Evolutionary conservation across 2,888 invertebrate genomes (phyloP).

Genomic region (Netelia fuscicornis): DNA sequence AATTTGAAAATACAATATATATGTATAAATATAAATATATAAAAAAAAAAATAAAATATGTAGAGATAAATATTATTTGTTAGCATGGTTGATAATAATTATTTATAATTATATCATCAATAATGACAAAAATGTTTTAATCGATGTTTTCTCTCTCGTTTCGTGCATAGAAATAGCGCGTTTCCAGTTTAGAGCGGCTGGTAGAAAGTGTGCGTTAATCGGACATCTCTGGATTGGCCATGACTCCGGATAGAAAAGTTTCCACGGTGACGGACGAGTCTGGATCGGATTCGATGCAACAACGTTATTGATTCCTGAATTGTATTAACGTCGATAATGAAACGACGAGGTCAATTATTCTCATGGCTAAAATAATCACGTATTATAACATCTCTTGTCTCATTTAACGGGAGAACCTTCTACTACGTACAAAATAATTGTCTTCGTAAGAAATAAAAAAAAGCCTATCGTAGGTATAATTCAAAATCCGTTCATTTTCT

Average conservation of each 20-base stretch:
- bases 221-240: not conserved
- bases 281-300: slow-evolving; percentile 38
- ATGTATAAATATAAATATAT: no score
- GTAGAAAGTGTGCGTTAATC: not conserved
- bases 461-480: not conserved
- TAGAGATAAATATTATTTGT: no score
- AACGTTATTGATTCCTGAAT: slow-evolving; percentile 40
- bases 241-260: slow-evolving; percentile 4
- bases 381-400: not conserved
- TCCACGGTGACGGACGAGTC: slow-evolving; percentile 31
- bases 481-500: not conserved
- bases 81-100: no score
- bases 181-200: not conserved
- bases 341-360: slow-evolving; percentile 44
- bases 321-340: slow-evolving; percentile 9
- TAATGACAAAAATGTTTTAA: no score
- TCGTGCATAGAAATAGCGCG: not conserved
- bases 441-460: not conserved
- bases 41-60: no score
- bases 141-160: not conserved
- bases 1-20: no score
- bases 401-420: not conserved
- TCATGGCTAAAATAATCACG: slow-evolving; percentile 33
- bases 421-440: not conserved
- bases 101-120: no score